Evolutionary conservation across 2,888 invertebrate genomes (phyloP).

Genomic region (Hypselothyrea guttata): DNA sequence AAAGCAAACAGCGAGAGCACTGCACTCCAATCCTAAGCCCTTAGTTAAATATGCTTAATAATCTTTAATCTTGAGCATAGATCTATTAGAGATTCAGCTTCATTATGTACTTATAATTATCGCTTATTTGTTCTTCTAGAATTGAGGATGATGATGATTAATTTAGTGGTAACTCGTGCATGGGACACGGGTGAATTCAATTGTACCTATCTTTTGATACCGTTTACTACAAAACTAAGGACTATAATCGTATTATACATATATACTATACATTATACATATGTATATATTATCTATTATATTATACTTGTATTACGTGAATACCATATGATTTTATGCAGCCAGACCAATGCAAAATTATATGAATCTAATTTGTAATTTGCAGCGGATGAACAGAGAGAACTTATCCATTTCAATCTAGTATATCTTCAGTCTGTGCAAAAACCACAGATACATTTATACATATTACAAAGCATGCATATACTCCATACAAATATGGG

Average conservation of each 20-base stretch:
- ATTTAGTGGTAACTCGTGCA: constrained; percentile 66
- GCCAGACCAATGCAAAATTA: constrained; percentile 58
- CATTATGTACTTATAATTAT: constrained; percentile 3
- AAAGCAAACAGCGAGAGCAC: constrained; percentile 37
- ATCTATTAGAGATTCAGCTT: constrained; percentile 8
- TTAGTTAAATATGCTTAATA: constrained; percentile 48
- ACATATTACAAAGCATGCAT: constrained; percentile 15
- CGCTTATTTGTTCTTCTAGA: constrained; percentile 20
- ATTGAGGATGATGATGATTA: constrained; percentile 28
- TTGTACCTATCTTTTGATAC: constrained; percentile 79
- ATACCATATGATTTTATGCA: constrained; percentile 45
- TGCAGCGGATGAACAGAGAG: constrained; percentile 23
- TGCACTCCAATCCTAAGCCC: constrained; percentile 21
- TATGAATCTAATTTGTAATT: constrained; percentile 33
- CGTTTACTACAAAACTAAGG: constrained; percentile 79
- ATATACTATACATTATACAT: constrained; percentile 58
- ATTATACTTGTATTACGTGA: not conserved
- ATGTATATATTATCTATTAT: constrained; percentile 4
- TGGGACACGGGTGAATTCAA: constrained; percentile 61
- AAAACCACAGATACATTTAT: constrained; percentile 29
- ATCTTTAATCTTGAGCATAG: not conserved
- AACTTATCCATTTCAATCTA: constrained; percentile 51
- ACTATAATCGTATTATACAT: constrained; percentile 73
- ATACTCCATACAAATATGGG: constrained; percentile 44
- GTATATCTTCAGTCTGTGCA: constrained; percentile 46